These are phyloP conservation scores for Sarcophaga bullata DNA, from an alignment of 1,140 invertebrate species.

Conservation along the genomic window DNA sequence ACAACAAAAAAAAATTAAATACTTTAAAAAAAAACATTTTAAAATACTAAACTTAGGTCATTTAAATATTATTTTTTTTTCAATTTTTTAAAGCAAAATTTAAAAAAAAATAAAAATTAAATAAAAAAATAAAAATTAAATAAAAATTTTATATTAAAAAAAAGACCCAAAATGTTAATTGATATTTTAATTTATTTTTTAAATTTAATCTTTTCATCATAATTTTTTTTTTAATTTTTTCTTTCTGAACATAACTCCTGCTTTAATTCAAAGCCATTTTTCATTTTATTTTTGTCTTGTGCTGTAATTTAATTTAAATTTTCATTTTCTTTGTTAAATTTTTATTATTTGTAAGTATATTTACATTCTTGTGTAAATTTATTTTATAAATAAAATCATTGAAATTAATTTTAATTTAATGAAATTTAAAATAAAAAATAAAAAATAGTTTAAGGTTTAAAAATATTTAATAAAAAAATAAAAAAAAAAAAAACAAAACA, in stretches of 20 bases:
- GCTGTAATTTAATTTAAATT: background rate
- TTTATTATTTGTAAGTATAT: background rate
- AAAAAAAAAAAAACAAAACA: too few relatives aligned
- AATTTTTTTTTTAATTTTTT: background rate
- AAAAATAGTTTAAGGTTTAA: background rate
- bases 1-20: background rate
- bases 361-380: background rate
- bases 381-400: background rate
- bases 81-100: background rate
- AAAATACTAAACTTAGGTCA: too few relatives aligned
- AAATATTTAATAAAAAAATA: background rate
- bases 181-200: background rate
- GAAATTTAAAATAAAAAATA: background rate
- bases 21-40: background rate
- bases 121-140: background rate
- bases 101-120: too few relatives aligned
- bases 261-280: background rate
- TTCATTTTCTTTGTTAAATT: background rate
- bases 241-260: background rate
- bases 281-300: background rate
- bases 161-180: constrained; percentile 6
- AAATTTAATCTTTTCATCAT: background rate
- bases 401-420: background rate
- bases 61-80: too few relatives aligned
- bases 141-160: background rate